phyloP scores from a whole-genome alignment of 2,888 invertebrate genomes.

The Heliconius hortense region DNA sequence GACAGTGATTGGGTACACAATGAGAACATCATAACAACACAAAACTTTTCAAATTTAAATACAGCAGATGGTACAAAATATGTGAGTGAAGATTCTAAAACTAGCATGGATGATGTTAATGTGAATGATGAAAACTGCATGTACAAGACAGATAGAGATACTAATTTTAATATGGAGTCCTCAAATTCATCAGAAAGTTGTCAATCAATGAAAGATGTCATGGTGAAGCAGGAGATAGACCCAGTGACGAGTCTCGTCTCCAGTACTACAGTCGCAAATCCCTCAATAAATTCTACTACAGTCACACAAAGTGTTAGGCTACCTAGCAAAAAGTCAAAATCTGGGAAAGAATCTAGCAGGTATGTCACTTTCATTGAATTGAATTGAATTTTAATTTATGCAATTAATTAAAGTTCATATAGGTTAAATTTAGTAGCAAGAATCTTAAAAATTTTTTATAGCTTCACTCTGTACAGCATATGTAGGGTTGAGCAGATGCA shows the following conservation, averaged over 20 bases:
- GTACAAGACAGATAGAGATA: conserved; percentile 75
- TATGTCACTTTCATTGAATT: conserved; percentile 40
- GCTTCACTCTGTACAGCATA: no score
- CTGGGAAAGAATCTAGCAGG: conserved; percentile 74
- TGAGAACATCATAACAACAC: conserved; percentile 68
- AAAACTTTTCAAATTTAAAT: conserved; percentile 65
- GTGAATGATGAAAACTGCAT: conserved; percentile 76
- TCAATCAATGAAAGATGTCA: conserved; percentile 72
- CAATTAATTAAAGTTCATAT: neutral
- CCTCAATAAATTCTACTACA: conserved; percentile 61
- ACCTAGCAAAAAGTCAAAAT: conserved; percentile 65
- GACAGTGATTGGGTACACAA: conserved; percentile 69
- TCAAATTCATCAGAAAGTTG: conserved; percentile 78
- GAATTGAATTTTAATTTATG: neutral
- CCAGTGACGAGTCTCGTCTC: conserved; percentile 60
- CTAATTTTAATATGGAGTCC: conserved; percentile 77
- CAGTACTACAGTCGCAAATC: conserved; percentile 58
- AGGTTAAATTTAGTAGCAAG: neutral
- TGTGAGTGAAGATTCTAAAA: conserved; percentile 75
- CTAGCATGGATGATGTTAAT: conserved; percentile 74
- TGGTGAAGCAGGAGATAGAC: conserved; percentile 66
- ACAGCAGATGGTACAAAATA: conserved; percentile 65
- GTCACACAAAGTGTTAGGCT: conserved; percentile 61
- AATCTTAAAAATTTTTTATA: no score
- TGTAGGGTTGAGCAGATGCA: no score